Conservation (phyloP, 2,888 invertebrate species). For the Icerya purchasi region DNA sequence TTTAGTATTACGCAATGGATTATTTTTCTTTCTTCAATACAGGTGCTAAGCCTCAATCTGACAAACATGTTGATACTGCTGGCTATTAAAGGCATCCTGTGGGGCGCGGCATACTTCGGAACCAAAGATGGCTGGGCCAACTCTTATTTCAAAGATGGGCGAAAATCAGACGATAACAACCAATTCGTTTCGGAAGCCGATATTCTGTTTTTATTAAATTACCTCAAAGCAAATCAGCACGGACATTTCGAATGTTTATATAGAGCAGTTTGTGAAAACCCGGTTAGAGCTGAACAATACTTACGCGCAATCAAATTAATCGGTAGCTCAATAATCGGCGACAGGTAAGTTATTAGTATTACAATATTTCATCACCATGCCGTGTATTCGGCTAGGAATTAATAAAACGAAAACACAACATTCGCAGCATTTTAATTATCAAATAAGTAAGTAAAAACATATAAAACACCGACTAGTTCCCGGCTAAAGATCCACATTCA, state of each 20-base stretch:
- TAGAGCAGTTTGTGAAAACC: background rate
- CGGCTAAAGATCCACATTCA: too few relatives aligned
- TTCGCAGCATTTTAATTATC: too few relatives aligned
- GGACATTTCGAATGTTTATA: background rate
- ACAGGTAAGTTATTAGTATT: background rate
- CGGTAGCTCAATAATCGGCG: background rate
- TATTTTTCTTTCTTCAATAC: too few relatives aligned
- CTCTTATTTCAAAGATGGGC: background rate
- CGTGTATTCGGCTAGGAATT: too few relatives aligned
- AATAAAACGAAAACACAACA: too few relatives aligned
- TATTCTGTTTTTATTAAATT: background rate
- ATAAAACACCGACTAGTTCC: too few relatives aligned
- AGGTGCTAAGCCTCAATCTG: background rate
- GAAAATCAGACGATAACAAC: background rate
- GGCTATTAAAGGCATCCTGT: background rate
- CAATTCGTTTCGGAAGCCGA: background rate
- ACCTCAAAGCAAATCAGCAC: background rate
- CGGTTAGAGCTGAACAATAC: background rate
- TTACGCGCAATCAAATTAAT: background rate
- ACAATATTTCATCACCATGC: too few relatives aligned
- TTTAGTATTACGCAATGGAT: too few relatives aligned
- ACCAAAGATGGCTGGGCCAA: background rate
- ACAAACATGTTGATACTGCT: background rate
- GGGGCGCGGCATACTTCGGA: background rate
- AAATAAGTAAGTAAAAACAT: too few relatives aligned